phyloP scores from a whole-genome alignment of 2,888 invertebrate genomes.

The Elysia crispata region DNA sequence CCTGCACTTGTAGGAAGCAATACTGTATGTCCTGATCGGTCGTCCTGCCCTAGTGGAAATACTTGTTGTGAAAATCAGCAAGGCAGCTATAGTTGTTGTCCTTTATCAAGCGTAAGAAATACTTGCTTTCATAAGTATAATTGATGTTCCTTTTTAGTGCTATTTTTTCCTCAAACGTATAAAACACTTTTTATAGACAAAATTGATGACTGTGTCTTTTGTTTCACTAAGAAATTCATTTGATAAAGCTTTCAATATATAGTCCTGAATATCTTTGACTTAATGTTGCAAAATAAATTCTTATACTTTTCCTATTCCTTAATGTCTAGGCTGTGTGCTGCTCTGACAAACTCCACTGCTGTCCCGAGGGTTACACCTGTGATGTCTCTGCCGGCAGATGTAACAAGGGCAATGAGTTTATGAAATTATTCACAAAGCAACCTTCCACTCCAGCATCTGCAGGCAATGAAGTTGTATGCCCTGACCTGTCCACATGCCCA shows the following conservation, averaged over 20 bases:
- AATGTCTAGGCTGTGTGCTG: slow-evolving; percentile 70
- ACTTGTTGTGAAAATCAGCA: slow-evolving; percentile 64
- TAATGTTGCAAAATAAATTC: too few relatives aligned
- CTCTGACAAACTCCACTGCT: slow-evolving; percentile 71
- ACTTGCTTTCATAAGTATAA: not conserved
- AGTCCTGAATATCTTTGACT: too few relatives aligned
- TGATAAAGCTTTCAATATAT: too few relatives aligned
- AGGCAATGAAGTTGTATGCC: slow-evolving; percentile 50
- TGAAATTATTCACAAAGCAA: slow-evolving; percentile 33
- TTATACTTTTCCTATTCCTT: not conserved
- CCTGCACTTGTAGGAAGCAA: not conserved
- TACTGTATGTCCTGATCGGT: slow-evolving; percentile 54
- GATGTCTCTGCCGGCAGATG: slow-evolving; percentile 59
- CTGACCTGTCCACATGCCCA: slow-evolving; percentile 55
- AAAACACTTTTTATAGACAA: too few relatives aligned
- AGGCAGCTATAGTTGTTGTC: slow-evolving; percentile 73
- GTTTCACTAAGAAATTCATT: too few relatives aligned
- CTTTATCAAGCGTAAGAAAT: slow-evolving; percentile 61
- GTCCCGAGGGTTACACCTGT: slow-evolving; percentile 67
- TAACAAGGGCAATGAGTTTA: slow-evolving; percentile 41
- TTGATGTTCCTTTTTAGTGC: too few relatives aligned
- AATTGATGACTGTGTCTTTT: too few relatives aligned
- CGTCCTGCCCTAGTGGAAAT: slow-evolving; percentile 59
- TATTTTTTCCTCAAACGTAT: too few relatives aligned
- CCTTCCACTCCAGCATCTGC: slow-evolving; percentile 10